Percentiles rank a stretch among this genome's conserved stretches.
These are phyloP conservation scores for Bruchidius siliquastri DNA, from an alignment of 2,888 invertebrate genomes.

Conservation along the genomic window DNA sequence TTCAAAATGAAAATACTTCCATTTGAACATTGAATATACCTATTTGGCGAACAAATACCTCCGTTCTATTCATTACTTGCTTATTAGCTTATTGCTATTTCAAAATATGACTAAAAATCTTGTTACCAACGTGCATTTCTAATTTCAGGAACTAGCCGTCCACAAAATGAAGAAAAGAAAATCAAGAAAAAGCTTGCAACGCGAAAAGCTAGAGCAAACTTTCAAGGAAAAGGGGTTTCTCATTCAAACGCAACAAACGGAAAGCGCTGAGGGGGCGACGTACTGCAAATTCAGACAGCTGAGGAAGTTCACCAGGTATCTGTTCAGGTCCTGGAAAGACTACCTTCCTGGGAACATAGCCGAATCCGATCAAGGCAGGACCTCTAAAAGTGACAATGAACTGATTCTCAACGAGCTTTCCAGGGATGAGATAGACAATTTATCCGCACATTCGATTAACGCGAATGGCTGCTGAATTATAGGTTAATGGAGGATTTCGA, in stretches of 20 bases:
- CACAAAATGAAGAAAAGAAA: conserved; percentile 59
- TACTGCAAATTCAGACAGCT: conserved; percentile 90
- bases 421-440: conserved; percentile 22
- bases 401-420: conserved; percentile 18
- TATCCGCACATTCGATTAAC: conserved; percentile 33
- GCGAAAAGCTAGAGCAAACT: conserved; percentile 85
- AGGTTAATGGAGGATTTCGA: conserved; percentile 16
- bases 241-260: conserved; percentile 88
- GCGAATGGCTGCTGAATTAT: conserved; percentile 9
- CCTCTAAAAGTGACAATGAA: conserved; percentile 7
- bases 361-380: conserved; percentile 33
- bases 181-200: conserved; percentile 74
- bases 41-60: too few relatives aligned
- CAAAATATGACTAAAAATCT: too few relatives aligned
- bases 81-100: too few relatives aligned
- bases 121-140: too few relatives aligned
- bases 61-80: too few relatives aligned
- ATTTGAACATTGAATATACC: too few relatives aligned
- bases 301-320: conserved; percentile 83
- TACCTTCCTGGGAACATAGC: conserved; percentile 68
- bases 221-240: conserved; percentile 90
- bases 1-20: too few relatives aligned
- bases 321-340: conserved; percentile 91
- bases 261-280: conserved; percentile 89
- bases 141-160: background rate